Base-by-base conservation (phyloP, 2,888 invertebrate species). In the Baccha elongata region DNA sequence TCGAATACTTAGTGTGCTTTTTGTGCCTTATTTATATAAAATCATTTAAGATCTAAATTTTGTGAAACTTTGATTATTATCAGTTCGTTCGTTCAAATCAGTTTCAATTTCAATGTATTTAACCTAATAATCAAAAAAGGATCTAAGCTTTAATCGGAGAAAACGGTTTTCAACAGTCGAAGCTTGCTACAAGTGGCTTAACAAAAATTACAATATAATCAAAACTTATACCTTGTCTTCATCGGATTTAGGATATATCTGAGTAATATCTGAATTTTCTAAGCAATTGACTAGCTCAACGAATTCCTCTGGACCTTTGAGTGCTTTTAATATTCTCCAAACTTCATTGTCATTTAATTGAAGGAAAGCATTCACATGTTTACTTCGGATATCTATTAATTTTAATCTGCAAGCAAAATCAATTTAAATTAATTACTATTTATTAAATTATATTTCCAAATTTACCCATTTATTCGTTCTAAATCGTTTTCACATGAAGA, bases 321-420 rank as follows among this genome's bases (percentile, higher is more conserved):
- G 17, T 3, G 7, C 6, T 10, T 37, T 37, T 1, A 85, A 8
- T 10, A 35, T 26, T 11, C 50, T 58, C 19, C 46, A 52, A 19
- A 85, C 5, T n/a, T 53, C 53, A 3, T 85, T 46, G 7, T 85
- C 85, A 11, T 64, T 8, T 1, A 85, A 15, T 26, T 75, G 10
- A 5, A 84, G 53, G 17, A 78, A 85, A 8, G 60, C 48, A 0
- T 50, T 15, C 1, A 23, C 26, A 26, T 76, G 10, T 10, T 37
- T 0, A 44, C 85, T 78, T 35, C 74, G 46, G 15, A 85, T 74
- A 6, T 73, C 44, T 21, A 11, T 29, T 11, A 85, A 13, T n/a
- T 60, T 26, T 10, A 50, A 29, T 29, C 84, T 81, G 15, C 32
- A 72, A 60, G 15, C 10, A 58, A 17, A 29, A 0, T 23, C 15